A percentile compares a stretch with the other conserved stretches of the same genome.
Evolutionary conservation across 1,140 invertebrate species (phyloP).

Genomic region (Xylocopa sonorina): DNA sequence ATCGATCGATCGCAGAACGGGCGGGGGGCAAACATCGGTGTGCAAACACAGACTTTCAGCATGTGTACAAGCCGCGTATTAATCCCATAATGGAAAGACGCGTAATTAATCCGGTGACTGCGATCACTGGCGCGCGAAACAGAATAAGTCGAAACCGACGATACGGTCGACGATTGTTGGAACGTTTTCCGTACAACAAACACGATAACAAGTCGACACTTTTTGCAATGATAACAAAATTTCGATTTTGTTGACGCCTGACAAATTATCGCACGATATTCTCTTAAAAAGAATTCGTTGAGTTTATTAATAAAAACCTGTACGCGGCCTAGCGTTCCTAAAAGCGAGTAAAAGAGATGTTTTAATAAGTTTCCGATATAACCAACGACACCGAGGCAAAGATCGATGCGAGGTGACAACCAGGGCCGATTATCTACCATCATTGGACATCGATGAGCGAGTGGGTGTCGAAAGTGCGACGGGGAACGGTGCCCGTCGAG

Average conservation of each 20-base stretch:
- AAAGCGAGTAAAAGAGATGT: neutral
- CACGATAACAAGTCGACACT: neutral
- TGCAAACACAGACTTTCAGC: conserved; percentile 47
- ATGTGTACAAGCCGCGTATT: conserved; percentile 21
- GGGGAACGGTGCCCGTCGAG: neutral
- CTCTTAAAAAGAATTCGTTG: no score
- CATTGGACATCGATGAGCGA: conserved; percentile 16
- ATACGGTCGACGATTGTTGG: neutral
- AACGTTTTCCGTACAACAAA: neutral
- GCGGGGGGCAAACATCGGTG: conserved; percentile 36
- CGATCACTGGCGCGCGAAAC: neutral
- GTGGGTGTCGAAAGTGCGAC: conserved; percentile 4
- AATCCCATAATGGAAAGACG: conserved; percentile 51
- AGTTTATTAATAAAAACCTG: no score
- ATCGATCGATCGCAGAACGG: conserved; percentile 45
- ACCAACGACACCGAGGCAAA: neutral
- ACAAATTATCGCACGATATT: no score
- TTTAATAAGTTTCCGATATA: neutral
- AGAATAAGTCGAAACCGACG: conserved; percentile 12
- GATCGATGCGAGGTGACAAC: neutral
- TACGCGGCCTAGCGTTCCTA: no score
- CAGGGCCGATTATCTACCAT: conserved; percentile 1
- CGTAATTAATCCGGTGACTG: conserved; percentile 44
- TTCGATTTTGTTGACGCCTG: no score
- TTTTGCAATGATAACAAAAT: neutral